Evolutionary conservation across 64 coral and sea anemone species (phyloP).

Genomic region (Anthopleura sola): DNA sequence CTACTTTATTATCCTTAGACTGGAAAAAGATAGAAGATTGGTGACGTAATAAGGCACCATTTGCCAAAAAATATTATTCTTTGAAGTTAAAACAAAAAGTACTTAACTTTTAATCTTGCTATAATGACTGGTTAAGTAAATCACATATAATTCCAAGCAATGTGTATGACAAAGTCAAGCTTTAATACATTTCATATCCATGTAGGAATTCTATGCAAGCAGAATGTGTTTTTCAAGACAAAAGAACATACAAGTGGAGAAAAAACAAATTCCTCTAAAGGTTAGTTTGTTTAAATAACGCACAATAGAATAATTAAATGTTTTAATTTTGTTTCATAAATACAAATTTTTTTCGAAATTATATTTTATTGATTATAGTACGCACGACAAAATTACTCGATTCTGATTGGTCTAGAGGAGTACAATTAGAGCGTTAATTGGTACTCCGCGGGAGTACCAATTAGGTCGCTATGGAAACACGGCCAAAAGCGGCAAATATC

Average conservation of each 20-base stretch:
- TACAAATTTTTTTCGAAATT: slow-evolving; percentile 1
- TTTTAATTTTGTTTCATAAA: slow-evolving; percentile 16
- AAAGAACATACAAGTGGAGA: slow-evolving; percentile 30
- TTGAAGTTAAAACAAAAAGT: neutral
- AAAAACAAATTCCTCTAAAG: slow-evolving; percentile 31
- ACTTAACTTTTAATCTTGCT: neutral
- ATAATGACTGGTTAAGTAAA: neutral
- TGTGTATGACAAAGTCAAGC: neutral
- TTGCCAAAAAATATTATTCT: neutral
- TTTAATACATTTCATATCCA: neutral
- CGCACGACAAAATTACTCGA: too few species aligned
- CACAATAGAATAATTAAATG: too few species aligned
- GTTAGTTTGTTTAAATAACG: too few species aligned
- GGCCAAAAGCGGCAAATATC: too few species aligned
- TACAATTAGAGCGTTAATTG: too few species aligned
- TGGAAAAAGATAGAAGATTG: slow-evolving; percentile 1
- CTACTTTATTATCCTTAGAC: neutral
- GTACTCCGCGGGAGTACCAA: too few species aligned
- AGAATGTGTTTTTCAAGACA: slow-evolving; percentile 38
- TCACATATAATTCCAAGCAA: neutral
- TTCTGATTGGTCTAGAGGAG: too few species aligned
- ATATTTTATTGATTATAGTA: neutral
- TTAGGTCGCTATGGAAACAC: too few species aligned
- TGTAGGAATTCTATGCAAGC: slow-evolving; percentile 25
- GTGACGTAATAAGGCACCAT: neutral